A percentile compares a stretch with the other conserved stretches of the same genome.
Conservation (phyloP, 2,888 invertebrate genomes). For the Ernsta delagoae region DNA sequence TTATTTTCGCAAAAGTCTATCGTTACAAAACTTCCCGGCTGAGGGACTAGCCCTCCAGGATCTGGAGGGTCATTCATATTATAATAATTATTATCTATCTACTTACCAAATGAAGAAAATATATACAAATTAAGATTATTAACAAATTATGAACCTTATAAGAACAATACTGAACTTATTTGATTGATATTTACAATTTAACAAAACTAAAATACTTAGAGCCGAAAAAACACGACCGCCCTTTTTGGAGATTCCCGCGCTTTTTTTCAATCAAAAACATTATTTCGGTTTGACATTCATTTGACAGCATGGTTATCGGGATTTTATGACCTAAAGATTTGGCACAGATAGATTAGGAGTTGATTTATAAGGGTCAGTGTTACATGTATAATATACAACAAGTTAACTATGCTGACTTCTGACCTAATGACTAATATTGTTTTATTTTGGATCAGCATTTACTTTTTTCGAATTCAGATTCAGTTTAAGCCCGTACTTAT, state of each 20-base stretch:
- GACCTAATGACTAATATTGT: too few species aligned
- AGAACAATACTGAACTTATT: not conserved
- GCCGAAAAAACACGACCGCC: not conserved
- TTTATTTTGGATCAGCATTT: too few species aligned
- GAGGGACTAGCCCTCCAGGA: not conserved
- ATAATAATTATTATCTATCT: not conserved
- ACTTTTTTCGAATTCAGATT: too few species aligned
- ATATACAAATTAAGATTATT: not conserved
- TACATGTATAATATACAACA: too few species aligned
- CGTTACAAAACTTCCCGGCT: not conserved
- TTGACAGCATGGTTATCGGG: too few species aligned
- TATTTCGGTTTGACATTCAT: too few species aligned
- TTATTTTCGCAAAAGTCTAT: not conserved
- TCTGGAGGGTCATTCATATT: not conserved
- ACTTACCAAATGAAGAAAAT: not conserved
- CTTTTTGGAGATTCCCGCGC: constrained; percentile 1
- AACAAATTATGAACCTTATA: not conserved
- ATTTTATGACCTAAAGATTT: too few species aligned
- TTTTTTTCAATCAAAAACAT: not conserved
- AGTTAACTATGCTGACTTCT: too few species aligned
- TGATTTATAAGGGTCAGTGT: too few species aligned
- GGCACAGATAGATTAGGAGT: too few species aligned
- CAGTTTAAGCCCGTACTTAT: too few species aligned
- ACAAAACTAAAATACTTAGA: not conserved
- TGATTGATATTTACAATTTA: not conserved